Evolutionary conservation across 2,888 invertebrate genomes (phyloP), one percentile per base, ranked within the genome.

Genomic region (Drosophila koepferae): DNA sequence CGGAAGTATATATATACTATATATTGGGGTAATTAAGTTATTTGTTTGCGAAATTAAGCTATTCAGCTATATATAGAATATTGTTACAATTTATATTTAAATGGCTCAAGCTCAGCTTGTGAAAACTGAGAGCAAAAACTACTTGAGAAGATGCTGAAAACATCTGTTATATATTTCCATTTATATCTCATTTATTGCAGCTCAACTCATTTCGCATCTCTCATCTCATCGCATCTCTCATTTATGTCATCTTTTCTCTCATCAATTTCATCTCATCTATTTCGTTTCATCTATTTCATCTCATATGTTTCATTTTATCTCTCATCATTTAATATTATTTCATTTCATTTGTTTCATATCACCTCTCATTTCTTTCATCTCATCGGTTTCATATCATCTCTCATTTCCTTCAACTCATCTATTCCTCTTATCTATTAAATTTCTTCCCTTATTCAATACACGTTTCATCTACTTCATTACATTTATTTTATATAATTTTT

Each of bases 1-100:
- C 51, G 44, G 53, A 66, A 67, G 43, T 28, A 14, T 5, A 38
- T 38, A 38, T 38, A 38, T 34, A 34, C 20, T 34, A 2, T 16
- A 12, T 41, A 41, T 41, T 9, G 18, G 2, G 28, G 28, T 28
- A 23, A 23, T 23, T 23, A 23, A 23, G 3, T 23, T 23, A 23
- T 20, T 8, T 38, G 16, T 3, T 48, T 14, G 5, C 0, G 6
- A 20, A 46, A 46, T 14, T 36, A 44, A 34, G 31, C 41, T 38
- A 18, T 40, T 23, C 28, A 14, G 40, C 40, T 44, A 20, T 46
- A 16, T 23, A 23, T n/a, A 9, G 0, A 31, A n/a, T 7, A 51
- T 8, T 7, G 2, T 2, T 1, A 34, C 0, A 34, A 18, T 51
- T 51, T 5, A 18, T 36, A 53, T 36, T 14, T 1, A 20, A 53